Evolutionary conservation across 2,113 vertebrate species (phyloP).

Genomic region (Nyctereutes procyonoides): DNA sequence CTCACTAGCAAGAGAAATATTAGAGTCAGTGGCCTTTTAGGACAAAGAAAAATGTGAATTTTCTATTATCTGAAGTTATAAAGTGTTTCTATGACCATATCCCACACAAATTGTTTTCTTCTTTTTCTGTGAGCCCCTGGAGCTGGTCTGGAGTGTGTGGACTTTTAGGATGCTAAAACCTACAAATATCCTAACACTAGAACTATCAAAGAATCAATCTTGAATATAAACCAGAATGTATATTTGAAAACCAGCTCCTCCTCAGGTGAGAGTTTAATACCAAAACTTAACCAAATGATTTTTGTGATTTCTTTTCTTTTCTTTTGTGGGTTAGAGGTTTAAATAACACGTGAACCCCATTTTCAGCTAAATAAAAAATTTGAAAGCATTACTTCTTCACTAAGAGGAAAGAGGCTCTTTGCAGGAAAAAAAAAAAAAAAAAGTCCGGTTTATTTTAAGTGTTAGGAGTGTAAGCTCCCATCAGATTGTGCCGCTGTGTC

Average conservation of each 20-base stretch:
- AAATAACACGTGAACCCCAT: neutral
- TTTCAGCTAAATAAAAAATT: constrained; percentile 35
- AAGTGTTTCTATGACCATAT: neutral
- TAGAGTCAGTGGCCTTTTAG: constrained; percentile 43
- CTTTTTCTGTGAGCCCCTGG: neutral
- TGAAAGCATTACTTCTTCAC: neutral
- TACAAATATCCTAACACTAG: neutral
- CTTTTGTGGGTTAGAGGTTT: neutral
- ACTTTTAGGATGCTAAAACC: neutral
- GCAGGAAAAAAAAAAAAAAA: constrained; percentile 40
- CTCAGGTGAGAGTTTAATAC: constrained; percentile 54
- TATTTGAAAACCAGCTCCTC: constrained; percentile 37
- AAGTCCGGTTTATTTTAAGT: constrained; percentile 48
- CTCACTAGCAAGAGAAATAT: constrained; percentile 35
- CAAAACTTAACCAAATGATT: constrained; percentile 29
- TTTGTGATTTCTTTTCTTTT: constrained; percentile 44
- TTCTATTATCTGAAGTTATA: constrained; percentile 56
- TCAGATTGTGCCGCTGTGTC: neutral
- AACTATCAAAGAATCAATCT: neutral
- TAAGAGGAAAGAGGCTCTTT: neutral
- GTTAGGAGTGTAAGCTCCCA: neutral
- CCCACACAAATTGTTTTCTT: neutral
- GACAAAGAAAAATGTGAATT: constrained; percentile 59
- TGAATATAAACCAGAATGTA: neutral
- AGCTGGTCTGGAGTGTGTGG: constrained; percentile 19